A percentile compares a stretch with the other conserved stretches of the same genome.
Evolutionary conservation across 2,888 invertebrate species (phyloP).

Genomic region (Hirudinaria manillensis): DNA sequence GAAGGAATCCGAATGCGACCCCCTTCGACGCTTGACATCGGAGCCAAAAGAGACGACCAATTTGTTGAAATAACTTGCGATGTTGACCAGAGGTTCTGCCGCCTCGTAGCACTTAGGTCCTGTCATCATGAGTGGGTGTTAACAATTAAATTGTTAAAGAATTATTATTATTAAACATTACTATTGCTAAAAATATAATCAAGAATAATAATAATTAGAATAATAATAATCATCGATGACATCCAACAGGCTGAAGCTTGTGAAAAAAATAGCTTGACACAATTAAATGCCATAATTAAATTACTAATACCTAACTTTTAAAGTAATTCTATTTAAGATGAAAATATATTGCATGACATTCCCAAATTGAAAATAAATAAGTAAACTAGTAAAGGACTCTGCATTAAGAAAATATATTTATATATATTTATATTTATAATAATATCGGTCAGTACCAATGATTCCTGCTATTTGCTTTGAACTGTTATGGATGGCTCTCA

Average conservation of each 20-base stretch:
- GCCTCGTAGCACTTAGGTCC: slow-evolving; percentile 76
- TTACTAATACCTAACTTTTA: too few species aligned
- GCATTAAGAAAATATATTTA: too few species aligned
- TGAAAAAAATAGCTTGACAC: too few species aligned
- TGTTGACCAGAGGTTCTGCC: slow-evolving; percentile 71
- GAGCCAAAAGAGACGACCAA: slow-evolving; percentile 73
- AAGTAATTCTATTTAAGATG: too few species aligned
- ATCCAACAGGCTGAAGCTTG: too few species aligned
- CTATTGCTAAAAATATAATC: not conserved
- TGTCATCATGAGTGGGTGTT: slow-evolving; percentile 41
- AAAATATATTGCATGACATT: too few species aligned
- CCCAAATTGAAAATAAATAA: too few species aligned
- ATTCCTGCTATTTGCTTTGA: slow-evolving; percentile 65
- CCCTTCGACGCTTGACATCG: slow-evolving; percentile 68
- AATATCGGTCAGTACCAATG: slow-evolving; percentile 59
- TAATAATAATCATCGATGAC: not conserved
- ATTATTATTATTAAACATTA: not conserved
- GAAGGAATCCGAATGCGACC: slow-evolving; percentile 69
- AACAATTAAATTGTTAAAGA: not conserved
- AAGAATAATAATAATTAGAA: too few species aligned
- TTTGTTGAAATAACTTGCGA: slow-evolving; percentile 68
- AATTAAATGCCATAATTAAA: too few species aligned
- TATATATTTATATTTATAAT: too few species aligned
- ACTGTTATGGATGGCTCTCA: slow-evolving; percentile 63
- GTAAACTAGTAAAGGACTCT: too few species aligned